Conservation (phyloP, 2,888 invertebrate genomes). For the Rambutsinella grinnellia region DNA sequence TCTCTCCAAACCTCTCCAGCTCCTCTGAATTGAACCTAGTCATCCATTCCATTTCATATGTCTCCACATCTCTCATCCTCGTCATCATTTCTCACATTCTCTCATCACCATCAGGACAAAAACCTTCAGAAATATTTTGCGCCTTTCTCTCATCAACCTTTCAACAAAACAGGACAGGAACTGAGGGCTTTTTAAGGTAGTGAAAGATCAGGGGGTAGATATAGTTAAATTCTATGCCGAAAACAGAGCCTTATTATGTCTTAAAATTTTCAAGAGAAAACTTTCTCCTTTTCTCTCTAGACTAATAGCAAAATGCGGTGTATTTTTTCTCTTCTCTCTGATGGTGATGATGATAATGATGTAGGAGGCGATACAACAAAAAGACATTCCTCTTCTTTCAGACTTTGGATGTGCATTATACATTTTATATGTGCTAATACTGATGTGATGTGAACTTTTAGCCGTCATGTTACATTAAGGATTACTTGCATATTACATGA, state of each 20-base stretch:
- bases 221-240: neutral
- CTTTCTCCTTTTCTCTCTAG: too few relatives aligned
- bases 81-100: too few relatives aligned
- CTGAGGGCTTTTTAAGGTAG: too few relatives aligned
- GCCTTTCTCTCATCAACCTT: too few relatives aligned
- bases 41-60: constrained; percentile 5
- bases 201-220: too few relatives aligned
- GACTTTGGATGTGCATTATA: neutral
- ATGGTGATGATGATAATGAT: constrained; percentile 15
- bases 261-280: constrained; percentile 8
- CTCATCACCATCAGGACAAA: too few relatives aligned
- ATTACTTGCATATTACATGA: constrained; percentile 40
- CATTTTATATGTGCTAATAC: too few relatives aligned
- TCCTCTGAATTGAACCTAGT: constrained; percentile 8
- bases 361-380: constrained; percentile 14
- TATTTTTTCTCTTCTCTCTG: too few relatives aligned
- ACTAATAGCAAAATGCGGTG: constrained; percentile 39
- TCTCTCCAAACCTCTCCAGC: constrained; percentile 3
- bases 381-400: constrained; percentile 16
- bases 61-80: neutral
- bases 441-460: too few relatives aligned
- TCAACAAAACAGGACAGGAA: too few relatives aligned
- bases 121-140: too few relatives aligned
- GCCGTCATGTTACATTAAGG: constrained; percentile 15
- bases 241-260: constrained; percentile 8